These are phyloP conservation scores for Alces alces DNA, from an alignment of 2,113 vertebrate genomes.

Conservation along the genomic window DNA sequence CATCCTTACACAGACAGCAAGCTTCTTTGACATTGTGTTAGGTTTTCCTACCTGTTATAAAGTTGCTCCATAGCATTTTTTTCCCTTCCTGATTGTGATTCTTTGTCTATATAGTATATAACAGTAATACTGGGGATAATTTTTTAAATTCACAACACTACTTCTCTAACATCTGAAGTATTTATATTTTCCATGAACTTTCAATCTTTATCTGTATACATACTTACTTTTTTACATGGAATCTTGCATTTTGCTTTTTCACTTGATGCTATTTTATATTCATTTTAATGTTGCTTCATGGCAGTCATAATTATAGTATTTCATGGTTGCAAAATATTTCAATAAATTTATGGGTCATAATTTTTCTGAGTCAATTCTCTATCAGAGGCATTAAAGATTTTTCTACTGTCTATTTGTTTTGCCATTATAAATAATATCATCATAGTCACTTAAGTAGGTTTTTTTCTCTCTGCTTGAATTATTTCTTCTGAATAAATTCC, in stretches of 20 bases:
- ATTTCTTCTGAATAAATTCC: slow-evolving; percentile 14
- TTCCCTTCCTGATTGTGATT: neutral
- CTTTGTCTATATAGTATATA: neutral
- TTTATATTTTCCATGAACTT: neutral
- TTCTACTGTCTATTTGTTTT: neutral
- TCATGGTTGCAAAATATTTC: neutral
- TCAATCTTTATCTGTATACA: neutral
- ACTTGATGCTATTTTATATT: neutral
- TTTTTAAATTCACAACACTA: neutral
- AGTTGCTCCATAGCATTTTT: neutral
- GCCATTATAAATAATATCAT: neutral
- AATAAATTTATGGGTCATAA: neutral
- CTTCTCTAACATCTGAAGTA: neutral
- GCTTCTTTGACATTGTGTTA: neutral
- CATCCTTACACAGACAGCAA: neutral
- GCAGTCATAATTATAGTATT: neutral
- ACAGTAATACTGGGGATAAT: neutral
- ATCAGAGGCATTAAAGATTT: neutral
- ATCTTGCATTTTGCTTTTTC: neutral
- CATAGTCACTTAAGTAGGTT: neutral
- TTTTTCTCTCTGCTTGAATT: neutral
- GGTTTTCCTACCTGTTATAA: neutral
- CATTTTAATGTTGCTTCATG: neutral
- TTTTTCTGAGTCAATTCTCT: neutral
- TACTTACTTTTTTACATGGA: neutral